phyloP scores from a whole-genome alignment of 2,797 vertebrate genomes.

The Tauraco hartlaubi region DNA sequence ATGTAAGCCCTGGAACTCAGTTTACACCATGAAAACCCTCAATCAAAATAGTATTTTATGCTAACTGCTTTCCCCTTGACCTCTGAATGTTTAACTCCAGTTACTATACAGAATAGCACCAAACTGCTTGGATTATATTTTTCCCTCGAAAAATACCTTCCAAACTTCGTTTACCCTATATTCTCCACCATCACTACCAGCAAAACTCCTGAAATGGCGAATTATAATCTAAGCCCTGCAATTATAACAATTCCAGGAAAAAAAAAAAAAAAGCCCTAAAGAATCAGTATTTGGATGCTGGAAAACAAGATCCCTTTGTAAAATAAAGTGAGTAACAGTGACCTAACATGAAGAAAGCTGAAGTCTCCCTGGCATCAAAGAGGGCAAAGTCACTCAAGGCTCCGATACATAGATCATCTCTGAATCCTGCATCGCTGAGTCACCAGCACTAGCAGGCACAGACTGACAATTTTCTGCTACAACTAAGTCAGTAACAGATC shows the following conservation, averaged over 20 bases:
- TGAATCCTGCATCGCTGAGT: not conserved
- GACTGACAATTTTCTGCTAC: not conserved
- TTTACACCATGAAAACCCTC: not conserved
- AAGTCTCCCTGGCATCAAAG: not conserved
- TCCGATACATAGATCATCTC: not conserved
- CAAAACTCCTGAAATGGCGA: not conserved
- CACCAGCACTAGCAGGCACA: not conserved
- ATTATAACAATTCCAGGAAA: not conserved
- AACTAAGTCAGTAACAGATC: not conserved
- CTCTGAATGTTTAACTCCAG: conserved; percentile 18
- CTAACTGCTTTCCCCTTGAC: conserved; percentile 41
- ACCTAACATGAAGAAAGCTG: not conserved
- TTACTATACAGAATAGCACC: not conserved
- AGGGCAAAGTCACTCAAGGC: not conserved
- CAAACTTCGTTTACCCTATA: not conserved
- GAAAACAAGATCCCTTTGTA: not conserved
- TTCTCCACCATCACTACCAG: not conserved
- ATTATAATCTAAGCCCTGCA: not conserved
- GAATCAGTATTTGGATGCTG: not conserved
- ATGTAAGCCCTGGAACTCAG: conserved; percentile 17
- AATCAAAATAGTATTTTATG: conserved; percentile 5
- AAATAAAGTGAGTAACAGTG: not conserved
- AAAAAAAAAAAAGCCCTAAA: not conserved
- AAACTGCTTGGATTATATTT: not conserved
- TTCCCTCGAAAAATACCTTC: not conserved